phyloP scores from a whole-genome alignment of 1,140 invertebrate genomes.

The Pemphigus obesinymphae region DNA sequence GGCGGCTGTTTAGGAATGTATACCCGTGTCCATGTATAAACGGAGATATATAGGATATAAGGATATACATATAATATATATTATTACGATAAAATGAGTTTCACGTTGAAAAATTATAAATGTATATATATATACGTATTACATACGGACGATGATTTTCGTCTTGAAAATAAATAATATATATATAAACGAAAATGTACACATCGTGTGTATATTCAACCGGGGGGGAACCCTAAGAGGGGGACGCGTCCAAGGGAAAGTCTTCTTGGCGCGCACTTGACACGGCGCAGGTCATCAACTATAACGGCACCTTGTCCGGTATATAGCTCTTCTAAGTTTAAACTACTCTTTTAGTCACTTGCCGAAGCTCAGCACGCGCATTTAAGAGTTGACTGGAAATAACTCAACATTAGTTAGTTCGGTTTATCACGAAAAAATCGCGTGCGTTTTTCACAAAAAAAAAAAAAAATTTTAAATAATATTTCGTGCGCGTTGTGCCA shows the following conservation, averaged over 20 bases:
- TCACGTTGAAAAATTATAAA: too few species aligned
- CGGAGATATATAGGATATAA: too few species aligned
- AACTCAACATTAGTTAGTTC: not conserved
- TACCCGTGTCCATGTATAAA: too few species aligned
- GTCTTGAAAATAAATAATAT: too few species aligned
- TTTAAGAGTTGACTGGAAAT: not conserved
- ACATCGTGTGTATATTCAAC: too few species aligned
- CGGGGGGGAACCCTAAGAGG: too few species aligned
- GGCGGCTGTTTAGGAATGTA: too few species aligned
- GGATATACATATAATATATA: too few species aligned
- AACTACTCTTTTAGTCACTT: conserved; percentile 38
- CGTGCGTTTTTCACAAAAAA: not conserved
- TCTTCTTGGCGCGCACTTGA: conserved; percentile 37
- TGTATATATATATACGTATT: too few species aligned
- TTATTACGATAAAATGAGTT: too few species aligned
- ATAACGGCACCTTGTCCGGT: conserved; percentile 40
- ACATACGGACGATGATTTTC: too few species aligned
- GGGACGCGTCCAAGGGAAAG: conserved; percentile 40
- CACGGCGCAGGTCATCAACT: conserved; percentile 38
- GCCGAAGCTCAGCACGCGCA: conserved; percentile 18
- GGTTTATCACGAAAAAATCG: not conserved
- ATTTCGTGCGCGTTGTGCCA: not conserved
- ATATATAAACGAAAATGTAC: too few species aligned
- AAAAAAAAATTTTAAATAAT: not conserved
- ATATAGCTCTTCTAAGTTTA: conserved; percentile 36